A percentile compares a stretch with the other conserved stretches of the same genome.
Conservation (phyloP, 2,797 vertebrate genomes). For the Cyprinodon diabolis region DNA sequence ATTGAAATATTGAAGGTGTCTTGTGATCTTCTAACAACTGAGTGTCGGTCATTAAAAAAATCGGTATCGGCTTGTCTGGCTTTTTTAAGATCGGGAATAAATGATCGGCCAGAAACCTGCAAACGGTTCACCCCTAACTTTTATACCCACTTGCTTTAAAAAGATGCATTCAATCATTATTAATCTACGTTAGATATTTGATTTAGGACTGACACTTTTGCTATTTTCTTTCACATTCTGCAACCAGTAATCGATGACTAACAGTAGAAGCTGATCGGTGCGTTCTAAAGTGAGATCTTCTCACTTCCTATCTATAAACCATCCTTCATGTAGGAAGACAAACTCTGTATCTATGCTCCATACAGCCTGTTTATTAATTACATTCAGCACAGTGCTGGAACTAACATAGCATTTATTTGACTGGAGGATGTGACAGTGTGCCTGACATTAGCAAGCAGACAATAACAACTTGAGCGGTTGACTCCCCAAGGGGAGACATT, state of each 20-base stretch:
- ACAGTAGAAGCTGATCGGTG: neutral
- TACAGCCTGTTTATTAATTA: conserved; percentile 72
- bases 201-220: neutral
- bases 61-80: too few species aligned
- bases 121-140: too few species aligned
- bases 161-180: neutral
- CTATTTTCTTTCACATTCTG: neutral
- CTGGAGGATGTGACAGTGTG: conserved; percentile 66
- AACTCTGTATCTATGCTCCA: conserved; percentile 71
- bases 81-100: too few species aligned
- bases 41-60: too few species aligned
- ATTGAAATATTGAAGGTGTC: too few species aligned
- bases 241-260: neutral
- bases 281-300: conserved; percentile 10
- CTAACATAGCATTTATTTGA: conserved; percentile 72
- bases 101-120: too few species aligned
- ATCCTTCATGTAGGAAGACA: conserved; percentile 61
- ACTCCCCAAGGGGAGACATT: conserved; percentile 61
- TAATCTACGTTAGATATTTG: neutral
- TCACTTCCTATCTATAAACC: conserved; percentile 56
- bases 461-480: conserved; percentile 69
- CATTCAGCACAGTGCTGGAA: conserved; percentile 66
- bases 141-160: neutral
- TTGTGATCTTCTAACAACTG: too few species aligned
- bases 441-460: conserved; percentile 66